phyloP scores from a whole-genome alignment of 2,113 vertebrate species.

The Galemys pyrenaicus region DNA sequence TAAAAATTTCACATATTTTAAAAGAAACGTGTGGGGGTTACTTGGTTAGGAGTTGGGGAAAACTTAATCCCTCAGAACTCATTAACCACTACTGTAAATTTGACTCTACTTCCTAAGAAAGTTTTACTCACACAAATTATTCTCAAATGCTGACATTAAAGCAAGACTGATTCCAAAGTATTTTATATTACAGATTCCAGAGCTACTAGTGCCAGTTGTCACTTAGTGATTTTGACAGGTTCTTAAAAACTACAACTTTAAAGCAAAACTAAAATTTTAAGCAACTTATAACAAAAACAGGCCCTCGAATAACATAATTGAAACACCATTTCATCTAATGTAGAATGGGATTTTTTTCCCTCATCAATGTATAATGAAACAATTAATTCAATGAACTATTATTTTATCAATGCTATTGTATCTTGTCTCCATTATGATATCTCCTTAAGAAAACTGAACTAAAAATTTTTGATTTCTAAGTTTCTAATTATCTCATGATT shows the following conservation, averaged over 20 bases:
- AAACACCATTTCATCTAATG: neutral
- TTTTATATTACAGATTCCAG: slow-evolving; percentile 39
- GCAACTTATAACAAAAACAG: neutral
- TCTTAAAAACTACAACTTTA: neutral
- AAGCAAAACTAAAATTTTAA: neutral
- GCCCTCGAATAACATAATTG: neutral
- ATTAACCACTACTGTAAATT: slow-evolving; percentile 29
- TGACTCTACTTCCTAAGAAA: neutral
- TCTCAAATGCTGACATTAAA: slow-evolving; percentile 38
- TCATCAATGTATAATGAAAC: neutral
- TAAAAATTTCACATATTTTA: slow-evolving; percentile 24
- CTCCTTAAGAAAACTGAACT: neutral
- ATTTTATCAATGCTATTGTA: no score
- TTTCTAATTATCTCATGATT: slow-evolving; percentile 11
- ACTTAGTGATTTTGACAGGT: neutral
- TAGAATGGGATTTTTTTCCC: neutral
- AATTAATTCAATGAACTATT: no score
- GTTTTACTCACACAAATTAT: slow-evolving; percentile 24
- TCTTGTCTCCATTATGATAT: neutral
- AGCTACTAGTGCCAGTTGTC: neutral
- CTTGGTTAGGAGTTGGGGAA: neutral
- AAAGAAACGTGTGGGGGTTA: neutral
- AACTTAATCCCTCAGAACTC: slow-evolving; percentile 20
- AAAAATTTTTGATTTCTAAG: neutral
- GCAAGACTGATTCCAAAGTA: neutral